Conservation (phyloP, 2,113 vertebrate genomes). For the Peromyscus maniculatus region DNA sequence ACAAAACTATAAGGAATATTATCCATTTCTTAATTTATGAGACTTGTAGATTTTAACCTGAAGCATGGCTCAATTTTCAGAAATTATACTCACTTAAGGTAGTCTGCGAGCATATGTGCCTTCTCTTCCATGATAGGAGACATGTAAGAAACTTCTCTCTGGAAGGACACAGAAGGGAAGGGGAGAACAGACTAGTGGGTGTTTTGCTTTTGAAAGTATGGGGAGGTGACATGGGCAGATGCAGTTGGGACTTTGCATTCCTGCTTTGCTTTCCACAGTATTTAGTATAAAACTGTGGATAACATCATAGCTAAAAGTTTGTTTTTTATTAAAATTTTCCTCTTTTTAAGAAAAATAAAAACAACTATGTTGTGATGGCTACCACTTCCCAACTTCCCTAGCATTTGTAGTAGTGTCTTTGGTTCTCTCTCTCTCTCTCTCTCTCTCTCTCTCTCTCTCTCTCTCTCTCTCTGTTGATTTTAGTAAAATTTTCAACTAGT, state of each 20-base stretch:
- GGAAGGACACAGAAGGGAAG: not conserved
- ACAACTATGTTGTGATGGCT: not conserved
- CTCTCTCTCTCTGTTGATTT: not conserved
- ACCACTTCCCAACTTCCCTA: not conserved
- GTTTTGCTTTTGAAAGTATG: not conserved
- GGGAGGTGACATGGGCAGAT: not conserved
- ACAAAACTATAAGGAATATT: slow-evolving; percentile 1
- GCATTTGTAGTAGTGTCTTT: too few relatives aligned
- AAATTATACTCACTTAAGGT: not conserved
- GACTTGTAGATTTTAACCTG: not conserved
- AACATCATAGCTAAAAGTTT: not conserved
- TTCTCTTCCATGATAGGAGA: not conserved
- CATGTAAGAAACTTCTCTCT: not conserved
- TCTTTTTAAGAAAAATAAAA: slow-evolving; percentile 4
- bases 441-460: not conserved
- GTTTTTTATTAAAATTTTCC: slow-evolving; percentile 11
- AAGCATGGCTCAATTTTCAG: not conserved
- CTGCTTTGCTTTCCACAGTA: not conserved
- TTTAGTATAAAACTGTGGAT: slow-evolving; percentile 35
- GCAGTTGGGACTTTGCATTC: not conserved
- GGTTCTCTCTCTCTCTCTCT: not conserved
- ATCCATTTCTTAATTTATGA: not conserved
- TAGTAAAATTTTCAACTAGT: not conserved
- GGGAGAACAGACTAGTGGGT: not conserved
- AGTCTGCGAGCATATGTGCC: not conserved